Percentiles rank a stretch among this genome's conserved stretches.
Evolutionary conservation across 2,113 vertebrate genomes (phyloP).

Genomic region (Pelodiscus sinensis): DNA sequence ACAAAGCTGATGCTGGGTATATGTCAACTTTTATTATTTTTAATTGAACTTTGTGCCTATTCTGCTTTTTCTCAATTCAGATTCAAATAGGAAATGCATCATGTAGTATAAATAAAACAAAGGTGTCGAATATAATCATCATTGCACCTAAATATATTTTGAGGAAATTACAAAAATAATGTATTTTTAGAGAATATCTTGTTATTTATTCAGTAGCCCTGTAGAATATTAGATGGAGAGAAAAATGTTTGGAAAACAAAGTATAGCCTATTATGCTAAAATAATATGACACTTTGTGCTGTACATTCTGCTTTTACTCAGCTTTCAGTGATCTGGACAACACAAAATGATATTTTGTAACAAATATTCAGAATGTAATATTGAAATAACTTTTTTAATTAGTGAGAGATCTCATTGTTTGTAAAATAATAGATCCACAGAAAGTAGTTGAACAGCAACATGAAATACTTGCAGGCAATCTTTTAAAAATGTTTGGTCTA

Average conservation of each 20-base stretch:
- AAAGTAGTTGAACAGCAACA: not conserved
- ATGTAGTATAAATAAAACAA: slow-evolving; percentile 24
- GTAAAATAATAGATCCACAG: not conserved
- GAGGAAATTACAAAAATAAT: slow-evolving; percentile 28
- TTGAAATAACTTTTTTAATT: not conserved
- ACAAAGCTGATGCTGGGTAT: slow-evolving; percentile 88
- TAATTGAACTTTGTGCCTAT: not conserved
- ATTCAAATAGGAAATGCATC: slow-evolving; percentile 29
- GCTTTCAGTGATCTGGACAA: not conserved
- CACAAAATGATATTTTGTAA: not conserved
- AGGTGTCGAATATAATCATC: slow-evolving; percentile 22
- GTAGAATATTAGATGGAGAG: not conserved
- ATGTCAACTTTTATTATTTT: slow-evolving; percentile 58
- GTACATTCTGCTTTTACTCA: not conserved
- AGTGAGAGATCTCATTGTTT: not conserved
- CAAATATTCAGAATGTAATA: not conserved
- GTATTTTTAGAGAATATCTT: not conserved
- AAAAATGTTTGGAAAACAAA: not conserved
- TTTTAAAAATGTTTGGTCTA: not conserved
- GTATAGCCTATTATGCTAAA: not conserved
- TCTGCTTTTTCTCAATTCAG: slow-evolving; percentile 23
- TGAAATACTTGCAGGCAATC: not conserved
- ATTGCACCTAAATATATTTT: slow-evolving; percentile 30
- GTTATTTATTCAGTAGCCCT: not conserved
- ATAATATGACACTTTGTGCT: not conserved